Evolutionary conservation across 2,888 invertebrate genomes (phyloP).

Genomic region (Luffia ferchaultella): DNA sequence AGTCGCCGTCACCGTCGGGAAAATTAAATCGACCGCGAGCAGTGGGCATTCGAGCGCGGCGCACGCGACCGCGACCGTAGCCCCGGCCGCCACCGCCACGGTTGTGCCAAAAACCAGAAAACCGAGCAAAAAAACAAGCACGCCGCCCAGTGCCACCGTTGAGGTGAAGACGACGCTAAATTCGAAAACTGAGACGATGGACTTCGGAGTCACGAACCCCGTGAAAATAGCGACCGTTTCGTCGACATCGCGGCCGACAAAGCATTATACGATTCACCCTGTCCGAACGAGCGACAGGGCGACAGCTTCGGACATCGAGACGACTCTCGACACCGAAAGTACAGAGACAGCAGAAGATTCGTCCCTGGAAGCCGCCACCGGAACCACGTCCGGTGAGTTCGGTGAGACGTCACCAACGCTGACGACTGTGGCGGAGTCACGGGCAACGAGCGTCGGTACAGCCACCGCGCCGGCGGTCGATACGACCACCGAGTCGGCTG

Average conservation of each 20-base stretch:
- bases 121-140: constrained; percentile 20
- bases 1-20: constrained; percentile 29
- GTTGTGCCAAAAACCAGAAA: constrained; percentile 29
- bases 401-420: constrained; percentile 38
- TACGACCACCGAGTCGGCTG: constrained; percentile 45
- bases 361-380: constrained; percentile 36
- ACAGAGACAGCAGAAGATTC: constrained; percentile 43
- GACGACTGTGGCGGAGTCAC: constrained; percentile 33
- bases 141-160: constrained; percentile 31
- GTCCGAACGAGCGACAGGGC: constrained; percentile 44
- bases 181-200: constrained; percentile 28
- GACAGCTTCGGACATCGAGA: constrained; percentile 50
- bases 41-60: constrained; percentile 23
- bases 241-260: constrained; percentile 49
- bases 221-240: constrained; percentile 31
- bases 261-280: constrained; percentile 62
- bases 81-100: constrained; percentile 52
- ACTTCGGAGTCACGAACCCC: constrained; percentile 25
- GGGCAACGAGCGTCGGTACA: constrained; percentile 39
- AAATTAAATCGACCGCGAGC: constrained; percentile 46
- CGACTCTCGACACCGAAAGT: constrained; percentile 51
- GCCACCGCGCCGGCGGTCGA: constrained; percentile 40
- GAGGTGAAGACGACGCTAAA: constrained; percentile 42
- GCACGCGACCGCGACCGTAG: constrained; percentile 34
- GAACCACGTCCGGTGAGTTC: constrained; percentile 31